phyloP scores from a whole-genome alignment of 2,113 vertebrate genomes.

The Fulmarus glacialis region DNA sequence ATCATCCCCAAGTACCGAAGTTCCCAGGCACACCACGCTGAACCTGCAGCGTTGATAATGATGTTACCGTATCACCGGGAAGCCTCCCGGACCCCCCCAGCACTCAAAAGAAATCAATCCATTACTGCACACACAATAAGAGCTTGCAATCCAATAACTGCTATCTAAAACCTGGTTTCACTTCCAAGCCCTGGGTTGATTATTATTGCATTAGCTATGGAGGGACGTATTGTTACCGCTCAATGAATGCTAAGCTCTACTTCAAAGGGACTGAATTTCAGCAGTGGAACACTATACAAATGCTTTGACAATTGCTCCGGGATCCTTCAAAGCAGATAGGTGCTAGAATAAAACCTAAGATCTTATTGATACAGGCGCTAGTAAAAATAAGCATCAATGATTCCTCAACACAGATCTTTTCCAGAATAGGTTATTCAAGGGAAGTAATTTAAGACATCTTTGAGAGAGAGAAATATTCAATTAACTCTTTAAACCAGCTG shows the following conservation, averaged over 20 bases:
- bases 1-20: background rate
- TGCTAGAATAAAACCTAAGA: background rate
- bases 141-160: constrained; percentile 42
- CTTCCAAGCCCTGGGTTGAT: constrained; percentile 15
- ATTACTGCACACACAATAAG: background rate
- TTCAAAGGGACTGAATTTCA: background rate
- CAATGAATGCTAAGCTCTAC: background rate
- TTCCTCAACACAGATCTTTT: background rate
- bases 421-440: background rate
- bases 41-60: accelerated
- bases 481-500: background rate
- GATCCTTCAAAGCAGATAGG: background rate
- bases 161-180: background rate
- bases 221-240: background rate
- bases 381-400: background rate
- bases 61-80: background rate
- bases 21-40: background rate
- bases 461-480: background rate
- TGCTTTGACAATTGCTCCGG: background rate
- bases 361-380: background rate
- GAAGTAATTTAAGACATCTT: background rate
- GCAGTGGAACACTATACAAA: background rate
- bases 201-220: constrained; percentile 47
- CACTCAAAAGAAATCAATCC: background rate
- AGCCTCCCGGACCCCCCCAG: background rate